Evolutionary conservation across 1,140 invertebrate genomes (phyloP).

Genomic region (Aphidius gifuensis): DNA sequence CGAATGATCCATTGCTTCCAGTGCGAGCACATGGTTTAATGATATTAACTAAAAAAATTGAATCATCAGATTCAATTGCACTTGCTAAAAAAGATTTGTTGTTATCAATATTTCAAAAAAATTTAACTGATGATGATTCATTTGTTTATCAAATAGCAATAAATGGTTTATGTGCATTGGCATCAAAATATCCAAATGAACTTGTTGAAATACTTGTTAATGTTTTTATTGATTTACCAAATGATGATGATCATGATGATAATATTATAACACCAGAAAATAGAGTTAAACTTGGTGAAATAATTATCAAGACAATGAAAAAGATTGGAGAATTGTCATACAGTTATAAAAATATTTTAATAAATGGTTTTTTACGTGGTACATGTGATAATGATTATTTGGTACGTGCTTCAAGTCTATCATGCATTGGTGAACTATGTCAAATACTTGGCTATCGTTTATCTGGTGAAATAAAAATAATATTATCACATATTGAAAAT

Average conservation of each 20-base stretch:
- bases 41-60: slow-evolving; percentile 68
- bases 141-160: slow-evolving; percentile 81
- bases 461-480: slow-evolving; percentile 70
- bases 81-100: slow-evolving; percentile 65
- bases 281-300: slow-evolving; percentile 79
- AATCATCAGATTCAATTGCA: slow-evolving; percentile 62
- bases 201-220: slow-evolving; percentile 65
- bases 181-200: slow-evolving; percentile 63
- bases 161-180: slow-evolving; percentile 69
- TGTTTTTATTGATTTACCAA: slow-evolving; percentile 57
- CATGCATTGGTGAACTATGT: slow-evolving; percentile 83
- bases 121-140: slow-evolving; percentile 75
- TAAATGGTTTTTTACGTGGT: slow-evolving; percentile 71
- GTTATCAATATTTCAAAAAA: slow-evolving; percentile 70
- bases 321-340: slow-evolving; percentile 71
- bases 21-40: slow-evolving; percentile 77
- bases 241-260: slow-evolving; percentile 43
- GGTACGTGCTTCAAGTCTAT: slow-evolving; percentile 78
- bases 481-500: slow-evolving; percentile 63
- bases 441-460: slow-evolving; percentile 71
- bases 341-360: slow-evolving; percentile 66
- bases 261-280: slow-evolving; percentile 55
- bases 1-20: slow-evolving; percentile 73
- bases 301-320: slow-evolving; percentile 71
- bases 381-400: slow-evolving; percentile 68